Conservation (phyloP, 2,113 vertebrate genomes). For the Acrocephalus arundinaceus region DNA sequence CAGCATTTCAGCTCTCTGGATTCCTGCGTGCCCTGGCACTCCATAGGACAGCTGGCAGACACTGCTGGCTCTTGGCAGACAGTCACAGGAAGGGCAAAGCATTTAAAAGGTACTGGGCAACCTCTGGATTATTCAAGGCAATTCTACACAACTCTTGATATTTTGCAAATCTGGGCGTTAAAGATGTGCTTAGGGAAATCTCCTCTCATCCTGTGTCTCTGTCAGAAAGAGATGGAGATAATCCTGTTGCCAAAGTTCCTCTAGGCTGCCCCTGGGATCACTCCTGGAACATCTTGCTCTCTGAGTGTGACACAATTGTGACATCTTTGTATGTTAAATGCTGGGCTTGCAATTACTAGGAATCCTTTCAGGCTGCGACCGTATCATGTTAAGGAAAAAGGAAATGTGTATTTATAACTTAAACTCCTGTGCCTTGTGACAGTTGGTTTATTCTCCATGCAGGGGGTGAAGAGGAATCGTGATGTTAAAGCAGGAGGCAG, state of each 20-base stretch:
- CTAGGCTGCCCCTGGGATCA: not conserved
- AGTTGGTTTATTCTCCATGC: not conserved
- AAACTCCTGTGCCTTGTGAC: not conserved
- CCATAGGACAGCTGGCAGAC: slow-evolving; percentile 13
- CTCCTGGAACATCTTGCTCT: not conserved
- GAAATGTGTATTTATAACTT: not conserved
- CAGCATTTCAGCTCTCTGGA: not conserved
- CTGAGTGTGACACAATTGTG: not conserved
- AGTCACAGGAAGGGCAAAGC: slow-evolving; percentile 6
- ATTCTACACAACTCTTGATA: not conserved
- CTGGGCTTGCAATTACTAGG: slow-evolving; percentile 26
- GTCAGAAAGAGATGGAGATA: slow-evolving; percentile 22
- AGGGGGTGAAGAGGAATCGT: not conserved
- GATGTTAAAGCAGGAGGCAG: not conserved
- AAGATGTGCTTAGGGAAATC: slow-evolving; percentile 1
- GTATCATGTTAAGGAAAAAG: not conserved
- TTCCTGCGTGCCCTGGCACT: not conserved
- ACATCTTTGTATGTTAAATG: slow-evolving; percentile 13
- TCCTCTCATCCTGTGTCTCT: not conserved
- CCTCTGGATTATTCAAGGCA: slow-evolving; percentile 17
- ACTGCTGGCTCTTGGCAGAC: slow-evolving; percentile 2
- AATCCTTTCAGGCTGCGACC: not conserved
- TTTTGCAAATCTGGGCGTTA: slow-evolving; percentile 24
- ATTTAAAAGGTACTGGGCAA: not conserved
- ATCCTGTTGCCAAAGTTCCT: slow-evolving; percentile 25